phyloP scores from a whole-genome alignment of 2,797 vertebrate genomes.

The Balearica regulorum region DNA sequence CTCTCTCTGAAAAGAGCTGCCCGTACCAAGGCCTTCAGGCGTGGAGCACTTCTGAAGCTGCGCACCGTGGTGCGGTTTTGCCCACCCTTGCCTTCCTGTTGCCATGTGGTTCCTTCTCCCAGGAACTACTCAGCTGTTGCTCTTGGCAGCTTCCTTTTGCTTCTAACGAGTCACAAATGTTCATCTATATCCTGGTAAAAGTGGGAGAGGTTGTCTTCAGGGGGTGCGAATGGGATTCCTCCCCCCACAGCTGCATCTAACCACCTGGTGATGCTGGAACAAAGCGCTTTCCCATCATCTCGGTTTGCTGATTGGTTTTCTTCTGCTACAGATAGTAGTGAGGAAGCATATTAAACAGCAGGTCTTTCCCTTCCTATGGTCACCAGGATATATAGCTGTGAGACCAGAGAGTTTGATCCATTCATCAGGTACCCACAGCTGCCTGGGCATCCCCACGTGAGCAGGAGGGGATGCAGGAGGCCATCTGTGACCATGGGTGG shows the following conservation, averaged over 20 bases:
- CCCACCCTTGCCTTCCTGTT: not conserved
- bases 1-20: not conserved
- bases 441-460: not conserved
- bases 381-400: not conserved
- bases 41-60: not conserved
- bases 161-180: not conserved
- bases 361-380: not conserved
- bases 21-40: not conserved
- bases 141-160: not conserved
- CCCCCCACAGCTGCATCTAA: fast-evolving
- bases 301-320: not conserved
- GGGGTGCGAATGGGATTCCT: not conserved
- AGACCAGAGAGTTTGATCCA: fast-evolving
- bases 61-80: not conserved
- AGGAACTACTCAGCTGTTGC: not conserved
- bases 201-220: not conserved
- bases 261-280: not conserved
- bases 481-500: fast-evolving
- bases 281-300: not conserved
- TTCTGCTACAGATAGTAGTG: not conserved
- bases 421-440: not conserved
- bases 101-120: not conserved
- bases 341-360: not conserved
- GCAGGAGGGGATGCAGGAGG: not conserved
- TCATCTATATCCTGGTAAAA: not conserved